Evolutionary conservation across 37 sponge, comb jelly and placozoan species (phyloP).

Genomic region (Chondrosia reniformis): DNA sequence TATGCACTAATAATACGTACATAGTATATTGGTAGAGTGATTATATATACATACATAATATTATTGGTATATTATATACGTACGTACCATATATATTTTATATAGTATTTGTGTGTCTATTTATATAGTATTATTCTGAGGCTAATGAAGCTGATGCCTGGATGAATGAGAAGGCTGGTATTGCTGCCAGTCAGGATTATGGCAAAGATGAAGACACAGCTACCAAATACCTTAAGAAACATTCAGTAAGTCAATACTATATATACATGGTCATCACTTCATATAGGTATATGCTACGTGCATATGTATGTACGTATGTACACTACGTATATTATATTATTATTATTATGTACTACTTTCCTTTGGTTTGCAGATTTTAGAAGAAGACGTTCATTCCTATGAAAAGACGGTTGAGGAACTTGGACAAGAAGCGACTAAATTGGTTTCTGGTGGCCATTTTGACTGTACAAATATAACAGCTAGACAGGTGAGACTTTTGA

Average conservation of each 20-base stretch:
- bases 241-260: slow-evolving; percentile 25
- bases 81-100: neutral
- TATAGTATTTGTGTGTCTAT: neutral
- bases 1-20: neutral
- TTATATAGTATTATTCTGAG: slow-evolving; percentile 71
- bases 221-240: slow-evolving; percentile 78
- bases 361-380: slow-evolving; percentile 53
- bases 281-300: neutral
- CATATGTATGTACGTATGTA: neutral
- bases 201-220: slow-evolving; percentile 91
- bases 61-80: neutral
- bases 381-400: slow-evolving; percentile 82
- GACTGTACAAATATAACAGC: slow-evolving; percentile 79
- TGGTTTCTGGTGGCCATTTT: slow-evolving; percentile 73
- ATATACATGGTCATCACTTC: neutral
- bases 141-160: slow-evolving; percentile 90
- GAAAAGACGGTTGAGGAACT: slow-evolving; percentile 55
- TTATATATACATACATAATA: neutral
- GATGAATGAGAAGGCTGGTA: slow-evolving; percentile 96
- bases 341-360: neutral
- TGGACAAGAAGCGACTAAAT: slow-evolving; percentile 43
- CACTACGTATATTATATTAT: neutral
- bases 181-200: slow-evolving; percentile 85
- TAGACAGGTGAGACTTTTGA: slow-evolving; percentile 47
- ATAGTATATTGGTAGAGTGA: neutral